Percentiles rank a stretch among this genome's conserved stretches.
Evolutionary conservation across 2,888 invertebrate genomes (phyloP).

Genomic region (Loripinus fragilis): DNA sequence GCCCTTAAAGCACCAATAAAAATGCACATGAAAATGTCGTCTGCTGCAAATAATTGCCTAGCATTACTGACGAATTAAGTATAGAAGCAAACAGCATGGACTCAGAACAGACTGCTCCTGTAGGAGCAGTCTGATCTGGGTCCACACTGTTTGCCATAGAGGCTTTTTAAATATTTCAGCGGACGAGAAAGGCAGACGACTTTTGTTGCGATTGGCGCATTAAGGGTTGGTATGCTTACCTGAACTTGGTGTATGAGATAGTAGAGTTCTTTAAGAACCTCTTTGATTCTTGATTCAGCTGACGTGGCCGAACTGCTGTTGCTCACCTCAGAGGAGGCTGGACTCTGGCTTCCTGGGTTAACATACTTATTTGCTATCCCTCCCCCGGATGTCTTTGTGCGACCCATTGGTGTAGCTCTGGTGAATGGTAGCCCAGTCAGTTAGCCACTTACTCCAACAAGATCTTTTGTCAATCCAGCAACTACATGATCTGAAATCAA

Average conservation of each 20-base stretch:
- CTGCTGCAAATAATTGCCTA: too few species aligned
- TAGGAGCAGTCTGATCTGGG: too few species aligned
- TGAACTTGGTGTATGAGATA: constrained; percentile 92
- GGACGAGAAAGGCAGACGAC: too few species aligned
- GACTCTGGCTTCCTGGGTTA: constrained; percentile 57
- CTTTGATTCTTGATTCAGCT: constrained; percentile 85
- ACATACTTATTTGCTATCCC: constrained; percentile 47
- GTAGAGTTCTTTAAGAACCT: constrained; percentile 91
- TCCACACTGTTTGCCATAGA: too few species aligned
- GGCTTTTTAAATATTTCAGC: too few species aligned
- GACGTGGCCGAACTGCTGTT: constrained; percentile 59
- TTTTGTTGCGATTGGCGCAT: too few species aligned
- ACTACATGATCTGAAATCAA: background rate
- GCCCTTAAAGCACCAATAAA: too few species aligned
- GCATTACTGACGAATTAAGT: too few species aligned
- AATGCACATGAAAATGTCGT: too few species aligned
- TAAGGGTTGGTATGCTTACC: constrained; percentile 61
- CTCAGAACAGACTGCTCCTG: too few species aligned
- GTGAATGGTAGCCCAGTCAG: background rate
- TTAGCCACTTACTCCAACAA: background rate
- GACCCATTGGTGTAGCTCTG: constrained; percentile 53
- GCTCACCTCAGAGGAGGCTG: constrained; percentile 60
- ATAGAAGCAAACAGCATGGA: too few species aligned
- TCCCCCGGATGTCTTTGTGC: constrained; percentile 61
- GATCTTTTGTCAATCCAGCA: background rate